Evolutionary conservation across 2,888 invertebrate genomes (phyloP).

Genomic region (Lysandra coridon): DNA sequence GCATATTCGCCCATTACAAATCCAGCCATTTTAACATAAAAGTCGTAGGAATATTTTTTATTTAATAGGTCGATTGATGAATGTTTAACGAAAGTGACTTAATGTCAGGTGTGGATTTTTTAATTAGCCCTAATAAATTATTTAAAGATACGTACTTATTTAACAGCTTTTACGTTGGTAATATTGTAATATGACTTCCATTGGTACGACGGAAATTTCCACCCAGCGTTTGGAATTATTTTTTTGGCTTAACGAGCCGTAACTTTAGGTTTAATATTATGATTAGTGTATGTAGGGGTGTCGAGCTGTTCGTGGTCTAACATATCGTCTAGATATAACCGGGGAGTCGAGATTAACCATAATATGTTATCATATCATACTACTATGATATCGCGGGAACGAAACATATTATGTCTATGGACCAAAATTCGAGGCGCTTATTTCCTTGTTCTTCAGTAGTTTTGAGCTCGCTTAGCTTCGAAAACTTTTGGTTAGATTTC

Average conservation of each 20-base stretch:
- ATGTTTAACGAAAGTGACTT: not conserved
- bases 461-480: not conserved
- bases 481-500: not conserved
- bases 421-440: not conserved
- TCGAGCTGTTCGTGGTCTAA: slow-evolving; percentile 7
- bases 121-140: not conserved
- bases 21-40: not conserved
- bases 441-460: not conserved
- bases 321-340: slow-evolving; percentile 8
- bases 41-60: not conserved
- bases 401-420: slow-evolving; percentile 10
- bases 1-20: not conserved
- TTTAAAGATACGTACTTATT: not conserved
- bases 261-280: not conserved
- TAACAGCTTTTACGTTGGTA: slow-evolving; percentile 1
- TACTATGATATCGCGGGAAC: not conserved
- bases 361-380: slow-evolving; percentile 10
- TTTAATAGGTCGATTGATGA: not conserved
- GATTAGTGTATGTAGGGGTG: not conserved
- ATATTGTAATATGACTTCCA: not conserved
- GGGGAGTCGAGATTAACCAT: not conserved
- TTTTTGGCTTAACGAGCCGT: not conserved
- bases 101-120: not conserved
- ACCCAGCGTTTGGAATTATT: not conserved
- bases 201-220: not conserved